Percentiles rank a stretch among this genome's conserved stretches.
These are phyloP conservation scores for Gadopsis bispinosus DNA, from an alignment of 2,797 vertebrate genomes.

Conservation along the genomic window DNA sequence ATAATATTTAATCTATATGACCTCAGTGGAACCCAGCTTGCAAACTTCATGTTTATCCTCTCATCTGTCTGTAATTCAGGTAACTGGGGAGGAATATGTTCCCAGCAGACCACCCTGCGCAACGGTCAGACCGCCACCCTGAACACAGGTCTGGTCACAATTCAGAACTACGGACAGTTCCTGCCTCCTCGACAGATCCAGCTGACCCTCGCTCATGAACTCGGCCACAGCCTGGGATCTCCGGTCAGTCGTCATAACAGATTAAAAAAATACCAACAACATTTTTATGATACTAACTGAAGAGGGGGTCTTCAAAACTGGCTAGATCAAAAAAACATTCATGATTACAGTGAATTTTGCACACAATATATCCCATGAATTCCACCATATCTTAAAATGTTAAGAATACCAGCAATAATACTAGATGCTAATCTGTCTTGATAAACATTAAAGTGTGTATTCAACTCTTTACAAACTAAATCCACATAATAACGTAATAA, in stretches of 20 bases:
- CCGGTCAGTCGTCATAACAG: slow-evolving; percentile 79
- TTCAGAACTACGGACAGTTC: slow-evolving; percentile 87
- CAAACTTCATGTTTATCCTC: background rate
- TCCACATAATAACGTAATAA: background rate
- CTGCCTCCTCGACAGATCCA: slow-evolving; percentile 83
- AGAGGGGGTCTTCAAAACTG: background rate
- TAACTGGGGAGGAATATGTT: slow-evolving; percentile 88
- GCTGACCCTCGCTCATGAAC: slow-evolving; percentile 87
- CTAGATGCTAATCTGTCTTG: background rate
- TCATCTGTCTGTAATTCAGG: slow-evolving; percentile 69
- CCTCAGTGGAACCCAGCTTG: background rate
- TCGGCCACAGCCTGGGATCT: slow-evolving; percentile 89
- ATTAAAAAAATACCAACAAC: background rate
- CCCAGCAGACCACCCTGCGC: slow-evolving; percentile 57
- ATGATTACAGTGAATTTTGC: background rate
- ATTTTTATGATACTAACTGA: background rate
- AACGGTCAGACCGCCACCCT: slow-evolving; percentile 64
- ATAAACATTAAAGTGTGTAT: background rate
- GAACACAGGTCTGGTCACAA: slow-evolving; percentile 88
- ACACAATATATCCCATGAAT: background rate
- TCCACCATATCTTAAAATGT: background rate
- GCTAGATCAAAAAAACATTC: background rate
- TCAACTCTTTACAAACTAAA: background rate
- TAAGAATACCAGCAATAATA: background rate
- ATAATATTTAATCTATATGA: background rate